Evolutionary conservation across 2,113 vertebrate species (phyloP).

Genomic region (Xiphias gladius): DNA sequence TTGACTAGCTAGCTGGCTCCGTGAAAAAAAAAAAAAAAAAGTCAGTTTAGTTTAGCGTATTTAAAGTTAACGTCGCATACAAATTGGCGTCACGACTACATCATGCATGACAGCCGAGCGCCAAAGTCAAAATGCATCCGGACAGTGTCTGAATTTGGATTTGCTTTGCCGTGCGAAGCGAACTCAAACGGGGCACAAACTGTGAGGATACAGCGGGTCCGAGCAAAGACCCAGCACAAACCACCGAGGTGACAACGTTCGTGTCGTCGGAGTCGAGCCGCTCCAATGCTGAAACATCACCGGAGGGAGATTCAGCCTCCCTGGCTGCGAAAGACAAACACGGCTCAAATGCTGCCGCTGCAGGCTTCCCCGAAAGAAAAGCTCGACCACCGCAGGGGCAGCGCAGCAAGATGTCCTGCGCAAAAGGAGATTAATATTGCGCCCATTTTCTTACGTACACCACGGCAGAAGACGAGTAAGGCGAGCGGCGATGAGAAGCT

Average conservation of each 20-base stretch:
- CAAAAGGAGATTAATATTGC: constrained; percentile 23
- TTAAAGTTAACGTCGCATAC: constrained; percentile 7
- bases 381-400: background rate
- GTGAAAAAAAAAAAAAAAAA: background rate
- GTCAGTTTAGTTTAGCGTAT: background rate
- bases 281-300: background rate
- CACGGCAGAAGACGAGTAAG: background rate
- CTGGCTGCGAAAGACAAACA: background rate
- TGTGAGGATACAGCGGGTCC: rapidly evolving
- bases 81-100: background rate
- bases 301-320: background rate
- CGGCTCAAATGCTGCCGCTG: background rate
- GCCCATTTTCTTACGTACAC: constrained; percentile 37
- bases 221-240: background rate
- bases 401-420: background rate
- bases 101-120: constrained; percentile 3
- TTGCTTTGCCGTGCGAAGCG: constrained; percentile 41
- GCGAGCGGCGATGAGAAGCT: background rate
- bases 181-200: constrained; percentile 23
- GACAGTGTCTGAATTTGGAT: background rate
- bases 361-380: constrained; percentile 13
- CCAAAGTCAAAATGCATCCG: constrained; percentile 12
- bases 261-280: constrained; percentile 34
- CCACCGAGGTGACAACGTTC: background rate
- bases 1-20: rapidly evolving